A percentile compares a stretch with the other conserved stretches of the same genome.
Evolutionary conservation across 2,113 vertebrate genomes (phyloP).

Genomic region (Peromyscus maniculatus): DNA sequence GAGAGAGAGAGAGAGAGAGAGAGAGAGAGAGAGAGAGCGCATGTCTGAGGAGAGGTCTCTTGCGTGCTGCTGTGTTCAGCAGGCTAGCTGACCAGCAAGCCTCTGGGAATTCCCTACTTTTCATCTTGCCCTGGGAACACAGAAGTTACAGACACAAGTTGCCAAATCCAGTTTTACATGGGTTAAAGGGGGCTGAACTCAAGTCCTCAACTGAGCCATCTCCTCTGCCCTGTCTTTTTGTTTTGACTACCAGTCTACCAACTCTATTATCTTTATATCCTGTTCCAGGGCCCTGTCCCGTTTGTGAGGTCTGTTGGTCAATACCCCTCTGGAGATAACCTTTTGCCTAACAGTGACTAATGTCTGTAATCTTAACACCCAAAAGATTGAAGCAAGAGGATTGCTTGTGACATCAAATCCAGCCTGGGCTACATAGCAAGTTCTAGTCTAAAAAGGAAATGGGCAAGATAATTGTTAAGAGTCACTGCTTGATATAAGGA

Average conservation of each 20-base stretch:
- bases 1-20: not conserved
- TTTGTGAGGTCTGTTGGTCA: not conserved
- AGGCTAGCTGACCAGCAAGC: too few species aligned
- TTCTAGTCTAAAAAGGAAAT: not conserved
- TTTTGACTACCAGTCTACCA: not conserved
- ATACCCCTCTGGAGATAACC: not conserved
- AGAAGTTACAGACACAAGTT: not conserved
- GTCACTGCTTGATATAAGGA: constrained; percentile 28
- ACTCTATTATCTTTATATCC: not conserved
- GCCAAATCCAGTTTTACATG: not conserved
- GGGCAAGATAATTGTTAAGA: not conserved
- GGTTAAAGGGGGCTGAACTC: not conserved
- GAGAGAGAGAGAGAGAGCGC: not conserved
- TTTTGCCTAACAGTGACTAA: not conserved
- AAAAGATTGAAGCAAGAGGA: not conserved
- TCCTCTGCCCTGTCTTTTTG: not conserved
- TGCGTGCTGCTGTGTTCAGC: not conserved
- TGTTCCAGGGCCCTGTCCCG: not conserved
- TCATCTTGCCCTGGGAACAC: not conserved
- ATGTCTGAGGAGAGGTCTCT: not conserved
- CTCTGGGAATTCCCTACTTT: not conserved
- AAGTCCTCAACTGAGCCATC: not conserved
- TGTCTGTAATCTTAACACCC: not conserved
- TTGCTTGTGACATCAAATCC: not conserved
- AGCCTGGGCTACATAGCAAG: not conserved